Evolutionary conservation across 2,888 invertebrate species (phyloP), one percentile per base, ranked within the genome.

Genomic region (Mythimna albipuncta): DNA sequence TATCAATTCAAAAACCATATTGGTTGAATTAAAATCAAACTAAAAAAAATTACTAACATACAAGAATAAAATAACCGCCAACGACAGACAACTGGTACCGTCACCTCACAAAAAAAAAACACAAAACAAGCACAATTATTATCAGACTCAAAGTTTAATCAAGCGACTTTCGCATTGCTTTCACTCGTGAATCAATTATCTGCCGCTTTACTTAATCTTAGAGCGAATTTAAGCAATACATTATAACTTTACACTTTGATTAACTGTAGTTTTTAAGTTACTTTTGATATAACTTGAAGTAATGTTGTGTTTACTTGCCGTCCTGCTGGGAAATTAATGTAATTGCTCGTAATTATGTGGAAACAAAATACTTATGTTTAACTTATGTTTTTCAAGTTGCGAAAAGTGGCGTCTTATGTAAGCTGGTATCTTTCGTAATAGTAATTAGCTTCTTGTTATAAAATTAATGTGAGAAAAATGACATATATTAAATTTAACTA

Each of bases 101-200:
- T 19, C 4, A 80, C 84, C 77, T 65, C 16, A 59, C 9, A 63
- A n/a, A 75, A 78, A 76, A 44, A 47, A 16, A 68, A 13, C 64
- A 74, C 66, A 76, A 82, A 67, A 78, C n/a, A 83, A 81, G 63
- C 64, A 81, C 69, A 81, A 79, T 82, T 76, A 80, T 76, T 75
- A 79, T 73, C 52, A 47, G 54, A 41, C 59, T 64, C 59, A 72
- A 73, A 76, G 70, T 81, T 85, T 85, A 86, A 87, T 86, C 83
- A 86, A 81, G 66, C 58, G 73, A 86, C 89, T 89, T 88, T 90
- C 85, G 87, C 87, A 75, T 67, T 76, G 78, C 90, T 91, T 91
- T 91, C 90, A 85, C 91, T 85, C 6, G 81, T 81, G 76, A 88
- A 90, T 90, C 87, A 89, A 89, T 89, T 89, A 87, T 72, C 59